Evolutionary conservation across 2,797 vertebrate species (phyloP).

Genomic region (Numenius phaeopus): DNA sequence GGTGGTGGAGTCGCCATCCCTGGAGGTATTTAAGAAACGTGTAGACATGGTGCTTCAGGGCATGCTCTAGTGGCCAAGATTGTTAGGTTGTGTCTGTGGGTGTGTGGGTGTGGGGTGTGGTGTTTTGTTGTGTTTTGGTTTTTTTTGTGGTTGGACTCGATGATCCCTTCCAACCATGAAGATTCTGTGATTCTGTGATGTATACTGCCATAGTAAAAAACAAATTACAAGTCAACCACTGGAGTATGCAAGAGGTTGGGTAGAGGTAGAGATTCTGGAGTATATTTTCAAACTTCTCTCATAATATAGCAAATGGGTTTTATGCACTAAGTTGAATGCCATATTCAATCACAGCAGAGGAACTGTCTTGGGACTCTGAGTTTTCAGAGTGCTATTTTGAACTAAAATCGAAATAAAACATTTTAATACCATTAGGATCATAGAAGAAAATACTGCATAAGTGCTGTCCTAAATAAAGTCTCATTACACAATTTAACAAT

Average conservation of each 20-base stretch:
- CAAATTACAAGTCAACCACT: not conserved
- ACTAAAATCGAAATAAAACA: not conserved
- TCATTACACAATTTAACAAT: not conserved
- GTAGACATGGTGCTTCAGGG: no score
- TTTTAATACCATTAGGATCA: not conserved
- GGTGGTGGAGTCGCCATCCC: no score
- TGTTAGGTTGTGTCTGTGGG: no score
- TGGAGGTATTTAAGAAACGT: no score
- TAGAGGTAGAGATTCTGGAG: not conserved
- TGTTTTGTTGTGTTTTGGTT: no score
- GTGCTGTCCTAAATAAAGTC: not conserved
- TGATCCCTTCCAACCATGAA: no score
- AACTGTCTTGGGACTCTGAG: not conserved
- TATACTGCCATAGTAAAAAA: not conserved
- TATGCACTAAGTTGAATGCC: not conserved
- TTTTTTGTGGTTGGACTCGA: no score
- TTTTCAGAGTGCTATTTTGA: not conserved
- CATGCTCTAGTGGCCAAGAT: no score
- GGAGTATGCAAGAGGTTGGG: not conserved
- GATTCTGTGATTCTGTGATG: not conserved
- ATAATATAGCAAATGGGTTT: not conserved
- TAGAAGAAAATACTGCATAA: not conserved
- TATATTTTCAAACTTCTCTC: not conserved
- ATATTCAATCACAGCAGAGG: not conserved
- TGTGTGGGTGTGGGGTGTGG: no score